Evolutionary conservation across 2,888 invertebrate genomes (phyloP), one percentile per base, ranked within the genome.

Genomic region (Heliconius charithonia): DNA sequence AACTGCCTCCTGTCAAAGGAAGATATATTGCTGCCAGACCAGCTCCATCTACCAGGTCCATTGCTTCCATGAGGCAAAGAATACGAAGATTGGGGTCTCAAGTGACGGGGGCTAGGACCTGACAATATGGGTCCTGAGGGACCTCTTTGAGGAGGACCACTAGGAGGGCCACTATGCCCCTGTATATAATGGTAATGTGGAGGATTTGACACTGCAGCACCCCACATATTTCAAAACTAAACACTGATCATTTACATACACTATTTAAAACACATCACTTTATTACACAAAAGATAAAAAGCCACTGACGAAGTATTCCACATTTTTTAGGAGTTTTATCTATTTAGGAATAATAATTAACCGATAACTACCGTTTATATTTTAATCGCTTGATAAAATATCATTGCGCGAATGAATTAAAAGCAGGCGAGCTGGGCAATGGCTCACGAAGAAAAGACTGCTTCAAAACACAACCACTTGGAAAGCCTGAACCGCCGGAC

Each of bases 31-130:
- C 85, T 95, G 84, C 96, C 96, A 45, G 94, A 89, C 93, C 95
- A 95, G 84, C 96, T 94, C 96, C 96, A 91, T 81, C 95, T 90
- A 85, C 95, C 92, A 83, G 95, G 93, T 84, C 95, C 92, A 88
- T 95, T 94, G 89, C 95, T 92, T 84, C 95, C 93, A 88, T 96
- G 95, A 22, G 95, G 95, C 84, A 95, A 87, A 82, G 95, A 95
- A 87, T 95, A 95, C 80, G 93, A 94, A n/a, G 93, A 93, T 85
- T 94, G 94, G 41, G 95, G 95, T 81, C 93, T 87, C 81, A 95
- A 85, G 83, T 93, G 92, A 81, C 90, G 90, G 66, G 88, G 85
- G 78, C 86, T 88, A 86, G 94, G 93, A 45, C 93, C 93, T 2
- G 90, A 86, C 81, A 94, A 84, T 76, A 94, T 85, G 13, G 93